Conservation (phyloP, 2,888 invertebrate genomes). For the Papilio protenor region DNA sequence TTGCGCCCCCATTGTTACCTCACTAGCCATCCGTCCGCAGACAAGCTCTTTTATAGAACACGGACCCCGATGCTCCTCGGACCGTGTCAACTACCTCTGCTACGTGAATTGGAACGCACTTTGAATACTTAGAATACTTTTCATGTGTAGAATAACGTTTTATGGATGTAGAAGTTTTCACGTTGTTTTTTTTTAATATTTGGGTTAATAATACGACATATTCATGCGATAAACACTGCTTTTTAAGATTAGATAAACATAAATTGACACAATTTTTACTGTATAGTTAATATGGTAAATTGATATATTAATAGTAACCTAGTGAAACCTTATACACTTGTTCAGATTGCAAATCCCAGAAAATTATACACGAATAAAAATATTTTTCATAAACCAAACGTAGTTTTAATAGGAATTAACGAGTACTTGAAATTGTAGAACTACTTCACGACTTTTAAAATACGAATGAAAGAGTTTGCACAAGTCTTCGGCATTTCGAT, state of each 20-base stretch:
- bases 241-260: no score
- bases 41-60: constrained; percentile 61
- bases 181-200: constrained; percentile 10
- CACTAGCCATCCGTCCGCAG: constrained; percentile 62
- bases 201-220: not conserved
- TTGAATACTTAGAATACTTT: constrained; percentile 36
- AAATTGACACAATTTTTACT: no score
- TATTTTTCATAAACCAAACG: not conserved
- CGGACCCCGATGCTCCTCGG: constrained; percentile 63
- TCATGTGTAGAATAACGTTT: not conserved
- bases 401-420: constrained; percentile 14
- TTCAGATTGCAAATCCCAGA: not conserved
- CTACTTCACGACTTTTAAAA: constrained; percentile 28
- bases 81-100: constrained; percentile 58
- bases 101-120: constrained; percentile 39
- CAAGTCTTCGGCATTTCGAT: constrained; percentile 33
- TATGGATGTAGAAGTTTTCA: not conserved
- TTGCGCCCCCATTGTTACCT: constrained; percentile 75
- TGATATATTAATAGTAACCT: not conserved
- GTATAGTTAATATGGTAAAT: not conserved
- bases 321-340: not conserved
- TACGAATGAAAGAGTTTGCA: constrained; percentile 27
- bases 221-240: not conserved
- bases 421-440: constrained; percentile 25
- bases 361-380: constrained; percentile 11